Evolutionary conservation across 2,797 vertebrate species (phyloP), one percentile per base, ranked within the genome.

Genomic region (Lepidocolaptes lacrymiger): DNA sequence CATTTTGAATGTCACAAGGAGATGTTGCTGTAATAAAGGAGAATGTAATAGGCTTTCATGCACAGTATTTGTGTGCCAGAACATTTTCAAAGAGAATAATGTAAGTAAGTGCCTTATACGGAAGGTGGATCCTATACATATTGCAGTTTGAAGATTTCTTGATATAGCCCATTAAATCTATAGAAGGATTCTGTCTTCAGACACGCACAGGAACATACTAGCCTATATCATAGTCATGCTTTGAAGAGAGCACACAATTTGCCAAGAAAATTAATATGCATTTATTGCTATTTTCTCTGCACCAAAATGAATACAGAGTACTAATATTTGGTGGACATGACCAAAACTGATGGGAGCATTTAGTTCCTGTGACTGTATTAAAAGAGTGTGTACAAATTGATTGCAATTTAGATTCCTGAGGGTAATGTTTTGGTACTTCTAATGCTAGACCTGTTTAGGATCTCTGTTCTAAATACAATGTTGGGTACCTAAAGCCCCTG

Each of bases 21-120:
- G 93, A 92, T 83, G 73, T 73, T 95, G 63, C 81, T 62, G 74
- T 89, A 93, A 92, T 91, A 94, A 95, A 95, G 87, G 89, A 84
- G 85, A 88, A 76, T 76, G 69, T 84, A 91, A 92, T 85, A 79
- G 76, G 78, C 44, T 55, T 91, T 85, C 90, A 85, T 37, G 58
- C 52, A 86, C 78, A 85, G 85, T 67, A 92, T 93, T 92, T 91
- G 92, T 89, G 66, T 83, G 41, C 21, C 85, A 89, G 87, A 89
- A 88, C 52, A 88, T 54, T 96, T 95, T 95, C 95, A 96, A 96
- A 97, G 88, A 91, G 89, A 95, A 96, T 96, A 96, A 95, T 7
- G 0, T 84, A 88, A 76, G 69, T 49, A 22, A 22, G 43, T 26
- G 20, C 67, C 71, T 93, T 88, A 90, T 93, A 90, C 88, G 85